Conservation (phyloP, 2,888 invertebrate species). For the Volucella bombylans region DNA sequence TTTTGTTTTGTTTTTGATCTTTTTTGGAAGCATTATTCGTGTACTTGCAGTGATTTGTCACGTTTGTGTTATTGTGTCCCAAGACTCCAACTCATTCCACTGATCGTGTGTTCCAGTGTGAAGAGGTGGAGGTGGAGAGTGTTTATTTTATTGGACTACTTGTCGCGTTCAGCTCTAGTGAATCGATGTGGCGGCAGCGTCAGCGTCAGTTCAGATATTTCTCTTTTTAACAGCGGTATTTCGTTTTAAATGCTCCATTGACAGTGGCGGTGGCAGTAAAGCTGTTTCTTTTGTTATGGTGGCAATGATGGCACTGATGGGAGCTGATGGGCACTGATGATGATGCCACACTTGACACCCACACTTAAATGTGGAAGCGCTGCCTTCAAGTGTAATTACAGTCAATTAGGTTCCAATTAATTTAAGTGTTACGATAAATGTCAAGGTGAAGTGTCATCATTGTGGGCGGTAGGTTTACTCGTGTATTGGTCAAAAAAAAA, state of each 20-base stretch:
- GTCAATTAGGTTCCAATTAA: slow-evolving; percentile 69
- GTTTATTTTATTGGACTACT: slow-evolving; percentile 54
- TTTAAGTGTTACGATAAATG: slow-evolving; percentile 57
- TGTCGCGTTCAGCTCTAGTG: slow-evolving; percentile 55
- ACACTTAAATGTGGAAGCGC: slow-evolving; percentile 39
- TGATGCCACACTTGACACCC: slow-evolving; percentile 61
- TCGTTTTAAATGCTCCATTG: slow-evolving; percentile 27
- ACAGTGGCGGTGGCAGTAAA: neutral
- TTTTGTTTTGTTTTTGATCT: slow-evolving; percentile 1
- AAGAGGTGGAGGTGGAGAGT: slow-evolving; percentile 12
- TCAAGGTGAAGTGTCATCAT: slow-evolving; percentile 66
- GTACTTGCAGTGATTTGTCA: slow-evolving; percentile 60
- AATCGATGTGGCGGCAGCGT: slow-evolving; percentile 14
- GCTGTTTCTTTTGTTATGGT: slow-evolving; percentile 41
- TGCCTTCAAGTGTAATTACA: slow-evolving; percentile 51
- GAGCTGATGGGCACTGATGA: slow-evolving; percentile 10
- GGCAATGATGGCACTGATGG: slow-evolving; percentile 29
- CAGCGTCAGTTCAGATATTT: neutral
- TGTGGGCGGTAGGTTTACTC: slow-evolving; percentile 57
- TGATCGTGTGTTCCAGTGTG: slow-evolving; percentile 19
- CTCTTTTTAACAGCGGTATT: slow-evolving; percentile 5
- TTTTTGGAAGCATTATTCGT: slow-evolving; percentile 9
- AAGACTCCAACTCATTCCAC: neutral
- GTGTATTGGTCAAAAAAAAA: neutral
- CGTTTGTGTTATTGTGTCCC: slow-evolving; percentile 48